Evolutionary conservation across 2,888 invertebrate genomes (phyloP).

Genomic region (Ennomos erosarius): DNA sequence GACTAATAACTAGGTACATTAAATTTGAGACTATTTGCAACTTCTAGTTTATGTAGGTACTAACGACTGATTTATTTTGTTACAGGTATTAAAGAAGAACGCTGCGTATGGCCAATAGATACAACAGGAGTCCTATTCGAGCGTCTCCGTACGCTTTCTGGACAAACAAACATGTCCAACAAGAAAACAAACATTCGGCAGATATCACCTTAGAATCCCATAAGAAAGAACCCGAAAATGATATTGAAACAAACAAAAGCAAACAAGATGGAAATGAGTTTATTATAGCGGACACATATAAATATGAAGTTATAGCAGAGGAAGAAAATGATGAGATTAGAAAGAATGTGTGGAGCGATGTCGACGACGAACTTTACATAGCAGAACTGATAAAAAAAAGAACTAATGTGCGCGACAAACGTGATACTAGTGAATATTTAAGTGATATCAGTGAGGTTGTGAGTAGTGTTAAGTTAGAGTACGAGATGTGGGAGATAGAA

Average conservation of each 20-base stretch:
- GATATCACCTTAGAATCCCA: constrained; percentile 31
- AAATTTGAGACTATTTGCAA: constrained; percentile 16
- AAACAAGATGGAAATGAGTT: constrained; percentile 24
- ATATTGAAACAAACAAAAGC: constrained; percentile 45
- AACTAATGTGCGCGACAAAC: constrained; percentile 80
- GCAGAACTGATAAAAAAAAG: constrained; percentile 75
- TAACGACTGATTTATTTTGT: constrained; percentile 53
- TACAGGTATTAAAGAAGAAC: constrained; percentile 75
- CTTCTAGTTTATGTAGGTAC: constrained; percentile 16
- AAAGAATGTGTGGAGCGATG: constrained; percentile 79
- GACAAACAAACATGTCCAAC: constrained; percentile 54
- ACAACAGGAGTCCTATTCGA: constrained; percentile 70
- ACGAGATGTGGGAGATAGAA: constrained; percentile 90
- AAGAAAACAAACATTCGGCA: constrained; percentile 21
- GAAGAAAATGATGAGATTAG: constrained; percentile 72
- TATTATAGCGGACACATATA: constrained; percentile 32
- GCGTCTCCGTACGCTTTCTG: constrained; percentile 79
- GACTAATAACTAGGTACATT: neutral
- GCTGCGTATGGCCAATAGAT: constrained; percentile 81
- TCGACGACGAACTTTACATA: constrained; percentile 82
- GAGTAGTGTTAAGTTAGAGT: constrained; percentile 84
- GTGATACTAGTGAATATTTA: constrained; percentile 75
- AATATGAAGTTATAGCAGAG: constrained; percentile 65
- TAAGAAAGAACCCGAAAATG: constrained; percentile 46
- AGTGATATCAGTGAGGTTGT: constrained; percentile 83